Evolutionary conservation across 2,888 invertebrate species (phyloP), one percentile per base, ranked within the genome.

Genomic region (Heliconius charithonia): DNA sequence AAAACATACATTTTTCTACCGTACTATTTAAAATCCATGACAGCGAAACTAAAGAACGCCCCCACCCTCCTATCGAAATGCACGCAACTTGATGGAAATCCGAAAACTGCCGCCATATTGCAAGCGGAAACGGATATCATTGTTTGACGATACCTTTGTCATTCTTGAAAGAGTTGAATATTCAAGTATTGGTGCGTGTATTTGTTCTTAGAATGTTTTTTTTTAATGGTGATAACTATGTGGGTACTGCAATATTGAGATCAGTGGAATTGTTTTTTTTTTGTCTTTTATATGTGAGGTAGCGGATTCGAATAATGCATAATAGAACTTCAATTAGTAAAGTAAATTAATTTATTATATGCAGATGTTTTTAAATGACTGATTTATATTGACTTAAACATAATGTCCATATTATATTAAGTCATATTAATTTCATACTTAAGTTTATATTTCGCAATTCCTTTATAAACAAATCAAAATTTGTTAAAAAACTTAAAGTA

Each of bases 101-200:
- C 66, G 79, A 70, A 80, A 81, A 79, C 66, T 83, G 84, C 83
- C 87, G 88, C 87, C 90, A 90, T 90, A 87, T 90, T 90, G 91
- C 84, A 81, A 84, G 85, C 91, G 91, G 89, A 87, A 87, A 85
- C 87, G 86, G 87, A 89, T 87, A 88, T 88, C 87, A 89, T 90
- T 90, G 90, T 91, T 89, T 85, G 75, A 75, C 85, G 85, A 84
- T 83, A 83, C 83, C 81, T 80, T 81, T 82, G 82, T 80, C 81
- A 79, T 81, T 80, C 83, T 79, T 66, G 80, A 72, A 51, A 72
- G 59, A 66, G 78, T 78, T 77, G 72, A 51, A 72, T 77, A 59
- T 73, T 75, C 75, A 75, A 74, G n/a, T 75, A 67, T 75, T 25
- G 75, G 66, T 75, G 75, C 75, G 75, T 75, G 65, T 67, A 72